Conservation (phyloP, 2,113 vertebrate genomes). For the Paramisgurnus dabryanus region DNA sequence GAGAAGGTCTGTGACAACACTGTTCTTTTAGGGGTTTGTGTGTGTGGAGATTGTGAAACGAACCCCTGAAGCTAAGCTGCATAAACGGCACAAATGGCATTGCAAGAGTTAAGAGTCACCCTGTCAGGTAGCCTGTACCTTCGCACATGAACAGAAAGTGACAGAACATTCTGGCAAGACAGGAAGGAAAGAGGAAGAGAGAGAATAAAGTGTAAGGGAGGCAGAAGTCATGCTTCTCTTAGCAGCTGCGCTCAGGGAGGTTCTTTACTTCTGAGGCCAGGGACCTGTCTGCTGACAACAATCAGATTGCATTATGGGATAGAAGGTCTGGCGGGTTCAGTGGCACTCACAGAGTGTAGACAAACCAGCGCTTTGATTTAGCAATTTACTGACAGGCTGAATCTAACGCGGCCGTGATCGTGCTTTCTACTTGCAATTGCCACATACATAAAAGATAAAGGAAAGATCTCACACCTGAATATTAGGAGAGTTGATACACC, state of each 20-base stretch:
- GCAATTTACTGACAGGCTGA: constrained; percentile 10
- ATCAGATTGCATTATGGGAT: constrained; percentile 49
- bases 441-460: constrained; percentile 10
- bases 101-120: constrained; percentile 56
- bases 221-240: constrained; percentile 45
- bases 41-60: constrained; percentile 51
- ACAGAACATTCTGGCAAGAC: constrained; percentile 45
- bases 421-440: constrained; percentile 27
- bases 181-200: constrained; percentile 2
- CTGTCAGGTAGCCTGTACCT: constrained; percentile 65
- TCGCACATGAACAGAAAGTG: constrained; percentile 56
- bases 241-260: constrained; percentile 50
- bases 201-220: constrained; percentile 7
- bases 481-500: background rate
- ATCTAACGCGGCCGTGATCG: constrained; percentile 40
- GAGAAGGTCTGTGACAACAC: constrained; percentile 9
- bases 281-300: constrained; percentile 56
- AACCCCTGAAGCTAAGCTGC: constrained; percentile 58
- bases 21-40: constrained; percentile 46
- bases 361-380: constrained; percentile 51
- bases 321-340: constrained; percentile 45
- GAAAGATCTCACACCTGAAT: constrained; percentile 26
- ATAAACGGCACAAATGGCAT: constrained; percentile 57
- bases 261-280: constrained; percentile 56
- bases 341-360: constrained; percentile 7